Percentiles rank a stretch among this genome's conserved stretches.
Evolutionary conservation across 2,888 invertebrate species (phyloP).

Genomic region (Sialis fuliginosa): DNA sequence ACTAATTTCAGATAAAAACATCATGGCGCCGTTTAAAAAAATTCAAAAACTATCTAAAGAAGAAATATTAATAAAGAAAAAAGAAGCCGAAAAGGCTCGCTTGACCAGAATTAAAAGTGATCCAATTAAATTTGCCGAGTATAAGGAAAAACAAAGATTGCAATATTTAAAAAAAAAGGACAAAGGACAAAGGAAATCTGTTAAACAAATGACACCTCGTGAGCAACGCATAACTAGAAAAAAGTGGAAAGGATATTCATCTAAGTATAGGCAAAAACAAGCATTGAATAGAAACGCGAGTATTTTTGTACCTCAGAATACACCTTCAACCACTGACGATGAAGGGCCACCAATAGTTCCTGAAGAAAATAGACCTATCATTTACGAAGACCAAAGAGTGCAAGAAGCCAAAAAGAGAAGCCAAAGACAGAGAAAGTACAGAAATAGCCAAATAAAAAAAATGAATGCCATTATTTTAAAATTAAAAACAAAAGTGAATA

Average conservation of each 20-base stretch:
- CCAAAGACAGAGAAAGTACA: constrained; percentile 7
- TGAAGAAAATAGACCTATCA: constrained; percentile 4
- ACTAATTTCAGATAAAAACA: no score
- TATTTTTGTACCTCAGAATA: constrained; percentile 7
- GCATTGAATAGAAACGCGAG: constrained; percentile 2
- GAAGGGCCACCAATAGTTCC: constrained; percentile 6
- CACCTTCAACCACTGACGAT: constrained; percentile 8
- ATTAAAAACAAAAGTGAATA: constrained; percentile 7
- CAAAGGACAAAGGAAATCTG: constrained; percentile 8
- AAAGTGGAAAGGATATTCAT: constrained; percentile 3
- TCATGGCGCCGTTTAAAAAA: no score
- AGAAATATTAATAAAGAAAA: no score
- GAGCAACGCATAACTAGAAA: constrained; percentile 5
- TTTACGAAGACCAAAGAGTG: constrained; percentile 5
- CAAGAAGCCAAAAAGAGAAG: constrained; percentile 8
- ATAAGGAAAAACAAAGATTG: no score
- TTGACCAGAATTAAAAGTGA: no score
- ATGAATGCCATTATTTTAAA: constrained; percentile 6
- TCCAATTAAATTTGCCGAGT: no score
- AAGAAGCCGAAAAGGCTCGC: no score
- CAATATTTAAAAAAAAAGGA: no score
- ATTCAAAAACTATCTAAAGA: no score
- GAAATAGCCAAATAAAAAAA: constrained; percentile 7
- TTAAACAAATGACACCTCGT: constrained; percentile 6
- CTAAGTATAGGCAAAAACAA: constrained; percentile 6